Evolutionary conservation across 1,140 invertebrate genomes (phyloP).

Genomic region (Prorops nasuta): DNA sequence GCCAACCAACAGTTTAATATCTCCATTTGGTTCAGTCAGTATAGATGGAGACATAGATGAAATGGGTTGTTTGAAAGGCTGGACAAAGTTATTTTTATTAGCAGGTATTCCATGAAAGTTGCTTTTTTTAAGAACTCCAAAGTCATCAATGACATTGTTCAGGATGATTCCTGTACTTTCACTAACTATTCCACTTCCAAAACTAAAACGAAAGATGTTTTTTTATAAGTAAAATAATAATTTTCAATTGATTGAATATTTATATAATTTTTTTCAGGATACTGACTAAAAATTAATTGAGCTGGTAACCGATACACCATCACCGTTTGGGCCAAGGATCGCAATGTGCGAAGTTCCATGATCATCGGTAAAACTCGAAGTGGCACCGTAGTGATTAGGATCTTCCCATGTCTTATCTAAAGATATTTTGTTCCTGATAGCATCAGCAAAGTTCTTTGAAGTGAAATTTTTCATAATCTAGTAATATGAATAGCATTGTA

Average conservation of each 20-base stretch:
- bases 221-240: too few species aligned
- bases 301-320: constrained; percentile 90
- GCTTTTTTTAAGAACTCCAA: constrained; percentile 73
- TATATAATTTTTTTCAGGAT: neutral
- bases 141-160: constrained; percentile 96
- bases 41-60: constrained; percentile 92
- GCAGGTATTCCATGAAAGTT: constrained; percentile 79
- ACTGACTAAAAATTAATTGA: constrained; percentile 90
- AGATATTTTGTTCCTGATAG: constrained; percentile 47
- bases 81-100: constrained; percentile 76
- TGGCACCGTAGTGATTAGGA: constrained; percentile 69
- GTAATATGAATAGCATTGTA: too few species aligned
- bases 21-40: constrained; percentile 69
- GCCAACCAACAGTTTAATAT: constrained; percentile 80
- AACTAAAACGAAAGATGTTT: constrained; percentile 61
- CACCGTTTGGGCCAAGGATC: constrained; percentile 80
- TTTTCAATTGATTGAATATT: neutral
- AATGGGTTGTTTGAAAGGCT: constrained; percentile 79
- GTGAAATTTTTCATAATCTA: constrained; percentile 61
- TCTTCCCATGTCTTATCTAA: constrained; percentile 70
- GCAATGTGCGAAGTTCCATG: constrained; percentile 90
- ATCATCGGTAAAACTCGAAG: constrained; percentile 58
- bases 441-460: constrained; percentile 55
- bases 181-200: constrained; percentile 75
- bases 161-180: constrained; percentile 85